These are phyloP conservation scores for Xiphorhynchus elegans DNA, from an alignment of 2,113 vertebrate species.

Conservation along the genomic window DNA sequence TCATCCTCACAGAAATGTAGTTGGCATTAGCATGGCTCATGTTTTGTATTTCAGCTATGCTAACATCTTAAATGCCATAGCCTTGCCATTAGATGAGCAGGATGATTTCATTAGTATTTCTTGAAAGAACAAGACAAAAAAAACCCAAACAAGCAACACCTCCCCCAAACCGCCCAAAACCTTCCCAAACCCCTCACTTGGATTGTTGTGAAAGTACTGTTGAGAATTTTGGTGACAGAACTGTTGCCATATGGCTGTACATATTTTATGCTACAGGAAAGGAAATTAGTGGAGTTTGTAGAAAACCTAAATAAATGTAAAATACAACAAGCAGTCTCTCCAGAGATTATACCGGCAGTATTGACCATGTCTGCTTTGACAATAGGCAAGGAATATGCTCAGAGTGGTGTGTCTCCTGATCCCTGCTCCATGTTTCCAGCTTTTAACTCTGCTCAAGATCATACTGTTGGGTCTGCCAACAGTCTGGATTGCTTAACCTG, in stretches of 20 bases:
- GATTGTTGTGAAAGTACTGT: neutral
- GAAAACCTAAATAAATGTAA: neutral
- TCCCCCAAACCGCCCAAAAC: too few species aligned
- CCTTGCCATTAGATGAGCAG: neutral
- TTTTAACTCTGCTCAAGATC: neutral
- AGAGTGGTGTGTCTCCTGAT: neutral
- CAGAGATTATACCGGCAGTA: neutral
- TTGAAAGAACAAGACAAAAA: neutral
- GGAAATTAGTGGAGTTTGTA: neutral
- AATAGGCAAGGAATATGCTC: neutral
- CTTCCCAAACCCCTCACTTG: neutral
- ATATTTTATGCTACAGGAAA: neutral
- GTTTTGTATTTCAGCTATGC: neutral
- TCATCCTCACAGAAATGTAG: neutral
- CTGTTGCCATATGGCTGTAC: neutral
- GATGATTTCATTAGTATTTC: neutral
- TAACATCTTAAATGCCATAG: neutral
- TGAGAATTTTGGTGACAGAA: neutral
- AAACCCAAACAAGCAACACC: neutral
- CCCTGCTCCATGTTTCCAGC: rapidly evolving
- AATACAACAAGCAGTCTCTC: neutral
- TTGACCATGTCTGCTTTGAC: neutral
- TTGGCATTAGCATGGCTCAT: neutral
- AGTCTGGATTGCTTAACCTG: neutral
- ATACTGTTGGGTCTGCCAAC: neutral